Evolutionary conservation across 1,140 invertebrate genomes (phyloP).

Genomic region (Conopomorpha cramerella): DNA sequence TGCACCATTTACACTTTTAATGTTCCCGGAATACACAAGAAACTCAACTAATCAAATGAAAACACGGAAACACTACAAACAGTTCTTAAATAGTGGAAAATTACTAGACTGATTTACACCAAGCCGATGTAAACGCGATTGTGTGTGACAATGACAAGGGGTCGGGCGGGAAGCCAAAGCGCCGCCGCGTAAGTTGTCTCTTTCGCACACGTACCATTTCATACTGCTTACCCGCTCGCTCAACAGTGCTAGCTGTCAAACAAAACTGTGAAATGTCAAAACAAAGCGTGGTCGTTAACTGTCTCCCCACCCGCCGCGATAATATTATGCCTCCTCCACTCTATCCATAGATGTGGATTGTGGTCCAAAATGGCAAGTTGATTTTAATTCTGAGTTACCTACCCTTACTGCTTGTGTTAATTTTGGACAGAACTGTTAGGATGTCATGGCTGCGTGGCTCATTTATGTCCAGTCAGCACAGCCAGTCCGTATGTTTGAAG

Average conservation of each 20-base stretch:
- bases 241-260: constrained; percentile 34
- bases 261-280: constrained; percentile 38
- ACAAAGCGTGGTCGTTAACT: constrained; percentile 46
- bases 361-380: no score
- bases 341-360: no score
- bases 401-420: no score
- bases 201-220: constrained; percentile 9
- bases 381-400: no score
- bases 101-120: neutral
- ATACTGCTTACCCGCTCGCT: constrained; percentile 18
- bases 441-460: no score
- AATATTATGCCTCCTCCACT: no score
- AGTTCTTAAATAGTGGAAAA: constrained; percentile 16
- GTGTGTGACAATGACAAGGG: constrained; percentile 21
- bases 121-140: constrained; percentile 44
- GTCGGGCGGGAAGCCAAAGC: constrained; percentile 50
- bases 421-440: no score
- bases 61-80: constrained; percentile 26
- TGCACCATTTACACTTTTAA: constrained; percentile 20
- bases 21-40: constrained; percentile 12
- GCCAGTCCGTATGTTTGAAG: no score
- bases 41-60: constrained; percentile 18
- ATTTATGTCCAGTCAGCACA: no score
- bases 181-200: constrained; percentile 39
- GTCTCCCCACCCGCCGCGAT: no score